Evolutionary conservation across 2,888 invertebrate species (phyloP).

Genomic region (Watsonalla binaria): DNA sequence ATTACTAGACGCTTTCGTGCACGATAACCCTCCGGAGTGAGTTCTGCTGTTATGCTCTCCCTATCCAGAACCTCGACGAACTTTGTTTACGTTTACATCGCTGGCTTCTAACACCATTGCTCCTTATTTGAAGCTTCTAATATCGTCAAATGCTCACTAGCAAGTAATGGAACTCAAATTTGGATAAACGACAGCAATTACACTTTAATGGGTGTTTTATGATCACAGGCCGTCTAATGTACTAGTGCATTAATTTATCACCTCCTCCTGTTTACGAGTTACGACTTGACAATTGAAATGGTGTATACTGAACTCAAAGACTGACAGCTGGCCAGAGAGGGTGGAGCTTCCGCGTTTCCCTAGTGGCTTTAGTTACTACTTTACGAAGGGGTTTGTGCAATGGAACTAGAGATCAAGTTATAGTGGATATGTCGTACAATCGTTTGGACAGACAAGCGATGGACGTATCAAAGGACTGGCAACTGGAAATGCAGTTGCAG

Average conservation of each 20-base stretch:
- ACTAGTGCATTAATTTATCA: constrained; percentile 75
- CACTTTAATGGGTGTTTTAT: constrained; percentile 76
- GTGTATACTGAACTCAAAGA: constrained; percentile 60
- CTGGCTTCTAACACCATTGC: constrained; percentile 40
- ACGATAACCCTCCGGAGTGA: constrained; percentile 78
- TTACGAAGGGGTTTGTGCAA: constrained; percentile 21
- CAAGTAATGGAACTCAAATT: constrained; percentile 29
- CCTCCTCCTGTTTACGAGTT: constrained; percentile 69
- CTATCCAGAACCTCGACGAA: constrained; percentile 45
- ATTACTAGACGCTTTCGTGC: constrained; percentile 78
- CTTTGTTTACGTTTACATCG: constrained; percentile 27
- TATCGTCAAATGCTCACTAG: constrained; percentile 2
- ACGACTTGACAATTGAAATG: constrained; percentile 73
- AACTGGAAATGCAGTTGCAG: constrained; percentile 74
- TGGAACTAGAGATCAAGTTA: constrained; percentile 38
- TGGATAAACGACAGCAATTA: constrained; percentile 62
- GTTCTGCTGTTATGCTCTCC: constrained; percentile 74
- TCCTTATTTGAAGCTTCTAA: constrained; percentile 10
- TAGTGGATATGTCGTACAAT: constrained; percentile 57
- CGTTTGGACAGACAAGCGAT: constrained; percentile 75
- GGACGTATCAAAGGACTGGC: constrained; percentile 75
- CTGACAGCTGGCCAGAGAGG: constrained; percentile 34
- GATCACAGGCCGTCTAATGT: constrained; percentile 72
- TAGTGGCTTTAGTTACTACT: constrained; percentile 22
- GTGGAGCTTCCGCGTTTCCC: constrained; percentile 36